Conservation (phyloP, 2,888 invertebrate genomes). For the Drosophila niveifrons region DNA sequence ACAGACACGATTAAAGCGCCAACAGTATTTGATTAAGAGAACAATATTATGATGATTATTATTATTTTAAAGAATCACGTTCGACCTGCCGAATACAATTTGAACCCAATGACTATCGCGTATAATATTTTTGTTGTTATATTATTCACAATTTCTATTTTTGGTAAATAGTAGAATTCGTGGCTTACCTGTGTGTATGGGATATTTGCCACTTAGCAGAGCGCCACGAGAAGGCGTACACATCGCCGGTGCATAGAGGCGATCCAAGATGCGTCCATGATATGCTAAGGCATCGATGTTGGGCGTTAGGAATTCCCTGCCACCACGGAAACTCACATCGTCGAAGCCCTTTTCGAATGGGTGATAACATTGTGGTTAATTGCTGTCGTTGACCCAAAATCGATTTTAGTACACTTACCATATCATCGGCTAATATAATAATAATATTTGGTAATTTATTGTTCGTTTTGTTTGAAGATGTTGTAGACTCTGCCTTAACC, state of each 20-base stretch:
- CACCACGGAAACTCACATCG: conserved; percentile 96
- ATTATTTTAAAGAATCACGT: too few species aligned
- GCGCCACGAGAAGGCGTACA: conserved; percentile 95
- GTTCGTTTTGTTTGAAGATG: conserved; percentile 18
- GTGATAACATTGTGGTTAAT: not conserved
- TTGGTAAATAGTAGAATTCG: too few species aligned
- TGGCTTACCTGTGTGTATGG: conserved; percentile 90
- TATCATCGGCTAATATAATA: conserved; percentile 92
- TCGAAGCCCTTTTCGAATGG: conserved; percentile 92
- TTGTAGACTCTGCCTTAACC: conserved; percentile 38
- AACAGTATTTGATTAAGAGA: too few species aligned
- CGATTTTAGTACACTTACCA: conserved; percentile 86
- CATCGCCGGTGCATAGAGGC: conserved; percentile 92
- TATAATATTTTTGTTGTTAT: too few species aligned
- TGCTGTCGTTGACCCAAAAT: conserved; percentile 8
- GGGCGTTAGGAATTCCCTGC: conserved; percentile 94
- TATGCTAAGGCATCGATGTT: conserved; percentile 95
- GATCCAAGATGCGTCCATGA: conserved; percentile 93
- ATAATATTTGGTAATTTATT: conserved; percentile 88
- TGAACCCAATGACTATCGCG: too few species aligned
- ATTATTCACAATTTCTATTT: too few species aligned
- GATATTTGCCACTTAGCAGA: conserved; percentile 94
- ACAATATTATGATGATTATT: too few species aligned
- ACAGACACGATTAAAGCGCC: too few species aligned
- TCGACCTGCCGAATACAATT: too few species aligned